Conservation (phyloP, 2,888 invertebrate species). For the Drosophila nigricruria region DNA sequence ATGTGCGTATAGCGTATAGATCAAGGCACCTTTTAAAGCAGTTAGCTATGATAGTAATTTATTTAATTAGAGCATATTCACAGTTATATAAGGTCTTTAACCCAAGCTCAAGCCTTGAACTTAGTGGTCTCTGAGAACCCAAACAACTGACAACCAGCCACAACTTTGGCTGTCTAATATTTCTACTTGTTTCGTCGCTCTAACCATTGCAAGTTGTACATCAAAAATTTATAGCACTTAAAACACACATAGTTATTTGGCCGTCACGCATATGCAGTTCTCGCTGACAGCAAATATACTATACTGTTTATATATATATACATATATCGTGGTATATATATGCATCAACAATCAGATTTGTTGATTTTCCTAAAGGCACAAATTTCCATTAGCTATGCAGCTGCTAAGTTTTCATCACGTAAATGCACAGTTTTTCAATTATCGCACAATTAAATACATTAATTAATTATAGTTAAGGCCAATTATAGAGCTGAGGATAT, state of each 20-base stretch:
- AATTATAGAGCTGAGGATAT: neutral
- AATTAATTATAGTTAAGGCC: conserved; percentile 1
- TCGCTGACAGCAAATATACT: conserved; percentile 11
- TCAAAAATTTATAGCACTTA: conserved; percentile 70
- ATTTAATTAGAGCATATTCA: conserved; percentile 18
- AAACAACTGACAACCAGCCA: conserved; percentile 64
- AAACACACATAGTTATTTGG: conserved; percentile 13
- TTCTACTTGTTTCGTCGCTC: conserved; percentile 11
- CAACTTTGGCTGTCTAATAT: conserved; percentile 25
- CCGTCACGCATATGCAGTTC: conserved; percentile 69
- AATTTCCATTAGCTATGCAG: conserved; percentile 11
- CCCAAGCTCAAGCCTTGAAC: conserved; percentile 54
- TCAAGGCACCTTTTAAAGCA: conserved; percentile 46
- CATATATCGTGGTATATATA: conserved; percentile 4
- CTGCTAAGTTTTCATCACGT: conserved; percentile 15
- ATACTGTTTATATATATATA: conserved; percentile 2
- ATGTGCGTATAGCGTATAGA: conserved; percentile 3
- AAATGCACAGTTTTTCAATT: conserved; percentile 43
- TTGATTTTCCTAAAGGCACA: conserved; percentile 22
- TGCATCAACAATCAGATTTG: conserved; percentile 20
- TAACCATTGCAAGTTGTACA: conserved; percentile 39
- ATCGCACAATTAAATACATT: conserved; percentile 13
- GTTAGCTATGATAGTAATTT: conserved; percentile 1
- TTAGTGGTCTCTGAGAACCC: conserved; percentile 64
- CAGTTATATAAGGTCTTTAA: conserved; percentile 49